Base-by-base conservation (phyloP, 1,140 invertebrate species). In the Drosophila pseudoobscura region DNA sequence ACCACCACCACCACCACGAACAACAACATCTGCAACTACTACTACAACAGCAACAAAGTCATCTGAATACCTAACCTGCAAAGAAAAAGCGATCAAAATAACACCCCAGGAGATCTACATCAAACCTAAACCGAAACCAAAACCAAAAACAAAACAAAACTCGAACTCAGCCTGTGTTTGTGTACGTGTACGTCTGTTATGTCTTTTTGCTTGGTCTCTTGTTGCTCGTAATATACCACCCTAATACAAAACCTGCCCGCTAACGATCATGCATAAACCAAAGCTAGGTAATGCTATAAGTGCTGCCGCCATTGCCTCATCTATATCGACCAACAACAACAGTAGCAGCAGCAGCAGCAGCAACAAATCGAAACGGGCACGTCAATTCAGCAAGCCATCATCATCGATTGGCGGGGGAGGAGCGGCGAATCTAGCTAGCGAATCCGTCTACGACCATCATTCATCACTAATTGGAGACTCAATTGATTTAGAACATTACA, bases 401-500 rank as follows among this genome's bases (percentile, higher is more conserved):
- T 13, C 35, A 39, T 39, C 11, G 35, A 39, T 39, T 39, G 35
- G 35, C 35, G 49, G 61, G 39, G 15, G 26, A 45, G 44, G 39
- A 5, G 29, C 75, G 59, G 22, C 58, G 53, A 20, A 20, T 20
- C 20, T 20, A 20, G 68, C 35, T 39, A 73, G 72, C 57, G 82
- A 85, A 15, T 54, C 50, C 54, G 68, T 59, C 53, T 77, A 75
- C 78, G 80, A 89, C 54, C 63, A 71, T 8, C 78, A 88, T 51
- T 63, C 78, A 60, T 57, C 83, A 54, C 84, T 88, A 89, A 89
- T 76, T 68, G 80, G 75, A 64, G 85, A 84, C 80, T 91, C 89
- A 78, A 91, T 91, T 85, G 84, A 91, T 80, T 88, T 94, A 58
- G 93, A 93, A 82, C 93, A 94, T 90, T 94, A 93, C 82, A 93